phyloP scores from a whole-genome alignment of 37 sponge, comb jelly and placozoan species.

The Haliclona indistincta region DNA sequence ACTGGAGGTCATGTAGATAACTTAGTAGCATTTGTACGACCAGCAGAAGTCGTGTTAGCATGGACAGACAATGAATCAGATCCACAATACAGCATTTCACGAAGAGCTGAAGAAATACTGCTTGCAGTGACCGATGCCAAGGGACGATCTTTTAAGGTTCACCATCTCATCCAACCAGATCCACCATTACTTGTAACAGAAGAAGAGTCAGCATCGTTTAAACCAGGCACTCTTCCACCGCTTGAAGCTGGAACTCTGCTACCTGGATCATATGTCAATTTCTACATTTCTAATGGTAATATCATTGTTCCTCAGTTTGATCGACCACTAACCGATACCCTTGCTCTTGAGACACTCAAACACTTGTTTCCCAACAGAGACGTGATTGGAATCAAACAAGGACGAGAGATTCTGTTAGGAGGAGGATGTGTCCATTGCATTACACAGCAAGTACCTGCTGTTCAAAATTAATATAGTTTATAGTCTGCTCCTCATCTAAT shows the following conservation, averaged over 20 bases:
- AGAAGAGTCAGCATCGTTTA: background rate
- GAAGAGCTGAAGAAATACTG: constrained; percentile 5
- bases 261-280: constrained; percentile 29
- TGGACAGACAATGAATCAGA: constrained; percentile 24
- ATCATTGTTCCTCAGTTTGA: constrained; percentile 25
- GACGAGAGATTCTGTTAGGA: background rate
- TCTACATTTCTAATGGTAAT: constrained; percentile 18
- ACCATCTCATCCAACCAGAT: constrained; percentile 7
- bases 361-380: constrained; percentile 3
- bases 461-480: too few relatives aligned
- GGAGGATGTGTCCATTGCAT: constrained; percentile 24
- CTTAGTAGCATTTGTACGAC: constrained; percentile 17
- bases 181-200: background rate
- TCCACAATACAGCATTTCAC: background rate
- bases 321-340: background rate
- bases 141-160: constrained; percentile 6
- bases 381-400: constrained; percentile 11
- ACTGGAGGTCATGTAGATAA: constrained; percentile 27
- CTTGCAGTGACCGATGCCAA: constrained; percentile 5
- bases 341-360: constrained; percentile 1
- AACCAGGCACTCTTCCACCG: background rate
- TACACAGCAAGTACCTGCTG: constrained; percentile 31
- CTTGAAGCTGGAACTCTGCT: background rate
- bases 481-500: too few relatives aligned
- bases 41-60: constrained; percentile 12